Base-by-base conservation (phyloP, 1,140 invertebrate species). In the Linepithema humile region DNA sequence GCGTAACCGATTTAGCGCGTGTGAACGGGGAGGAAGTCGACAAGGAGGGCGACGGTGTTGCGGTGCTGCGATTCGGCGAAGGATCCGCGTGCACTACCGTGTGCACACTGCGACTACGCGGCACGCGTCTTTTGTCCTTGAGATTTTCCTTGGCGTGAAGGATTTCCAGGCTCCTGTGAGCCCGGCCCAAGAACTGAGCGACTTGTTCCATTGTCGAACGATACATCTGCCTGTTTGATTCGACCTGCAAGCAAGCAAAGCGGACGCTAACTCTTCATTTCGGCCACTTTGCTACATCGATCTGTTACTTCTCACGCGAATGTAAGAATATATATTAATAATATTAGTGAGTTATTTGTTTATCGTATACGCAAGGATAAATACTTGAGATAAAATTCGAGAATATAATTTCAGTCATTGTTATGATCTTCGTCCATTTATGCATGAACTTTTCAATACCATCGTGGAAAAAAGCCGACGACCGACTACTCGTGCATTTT, bases 161-260 rank as follows among this genome's bases (percentile, higher is more conserved):
- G 32, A 94, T 91, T 85, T 96, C 95, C 80, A 97, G 94, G 88
- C 96, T 96, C 72, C 96, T 95, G 85, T 96, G 96, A 10, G 96
- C 96, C 91, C 96, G 95, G 89, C 97, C 97, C 85, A 97, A 92
- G 92, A 97, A 97, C 40, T 95, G 95, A 20, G 97, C 95, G 55
- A 97, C 96, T 93, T 97, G 97, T 91, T 97, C 96, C 95, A 97
- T 96, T 83, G 97, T 95, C 12, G 96, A 96, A 87, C 96, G 95
- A 92, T 97, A 97, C 97, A 97, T 97, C 91, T 97, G 96, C 84
- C 96, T 95, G 92, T 96, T 97, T 29, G 96, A 95, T 93, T 97
- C 97, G 85, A 96, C 96, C 97, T 97, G 94, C 78, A 12, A 57
- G 29, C 43, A 32, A 95, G 91, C 90, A 85, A 85, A 62, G 69